Conservation (phyloP, 2,888 invertebrate genomes). For the Ectemnius lituratus region DNA sequence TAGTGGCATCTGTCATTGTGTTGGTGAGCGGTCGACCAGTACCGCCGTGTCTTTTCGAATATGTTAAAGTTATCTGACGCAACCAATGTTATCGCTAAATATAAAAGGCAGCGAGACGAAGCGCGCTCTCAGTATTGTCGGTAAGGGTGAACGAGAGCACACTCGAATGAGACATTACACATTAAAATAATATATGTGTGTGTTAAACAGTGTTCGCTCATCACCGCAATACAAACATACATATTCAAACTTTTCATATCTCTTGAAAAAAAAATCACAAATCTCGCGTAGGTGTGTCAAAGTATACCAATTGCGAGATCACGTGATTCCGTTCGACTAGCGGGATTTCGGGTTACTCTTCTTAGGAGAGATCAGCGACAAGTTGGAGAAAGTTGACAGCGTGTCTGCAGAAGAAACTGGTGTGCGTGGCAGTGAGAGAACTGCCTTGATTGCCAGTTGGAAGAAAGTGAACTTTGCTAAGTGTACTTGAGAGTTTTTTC, state of each 20-base stretch:
- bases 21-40: constrained; percentile 18
- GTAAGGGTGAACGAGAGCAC: constrained; percentile 31
- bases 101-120: constrained; percentile 69
- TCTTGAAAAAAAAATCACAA: too few species aligned
- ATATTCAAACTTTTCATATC: too few species aligned
- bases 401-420: background rate
- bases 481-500: too few species aligned
- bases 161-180: background rate
- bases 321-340: too few species aligned
- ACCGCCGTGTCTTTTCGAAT: constrained; percentile 33
- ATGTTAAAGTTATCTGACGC: constrained; percentile 68
- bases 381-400: background rate
- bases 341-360: too few species aligned
- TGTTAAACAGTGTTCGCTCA: background rate
- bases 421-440: background rate
- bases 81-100: constrained; percentile 69
- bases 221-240: too few species aligned
- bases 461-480: background rate
- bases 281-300: too few species aligned
- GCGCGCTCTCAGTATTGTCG: constrained; percentile 62
- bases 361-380: background rate
- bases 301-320: too few species aligned
- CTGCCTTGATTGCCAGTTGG: background rate
- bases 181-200: constrained; percentile 17
- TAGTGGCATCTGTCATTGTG: background rate